Conservation (phyloP, 2,888 invertebrate genomes). For the Xestobium rufovillosum region DNA sequence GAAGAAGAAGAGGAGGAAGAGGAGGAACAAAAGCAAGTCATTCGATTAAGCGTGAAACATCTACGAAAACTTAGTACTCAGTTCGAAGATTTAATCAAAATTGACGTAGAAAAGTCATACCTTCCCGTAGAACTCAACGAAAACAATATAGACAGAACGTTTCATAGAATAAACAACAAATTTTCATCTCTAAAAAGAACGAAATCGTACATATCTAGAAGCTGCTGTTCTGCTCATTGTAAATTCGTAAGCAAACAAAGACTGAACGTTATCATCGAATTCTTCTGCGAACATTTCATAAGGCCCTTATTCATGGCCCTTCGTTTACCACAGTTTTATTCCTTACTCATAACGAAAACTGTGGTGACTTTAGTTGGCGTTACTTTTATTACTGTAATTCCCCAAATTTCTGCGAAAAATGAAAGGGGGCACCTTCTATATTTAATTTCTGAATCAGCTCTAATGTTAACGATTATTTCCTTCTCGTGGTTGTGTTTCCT, state of each 20-base stretch:
- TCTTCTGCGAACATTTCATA: neutral
- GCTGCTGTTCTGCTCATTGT: too few species aligned
- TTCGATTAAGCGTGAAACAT: neutral
- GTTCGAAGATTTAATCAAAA: neutral
- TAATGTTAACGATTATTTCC: neutral
- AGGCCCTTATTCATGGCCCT: too few species aligned
- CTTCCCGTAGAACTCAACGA: neutral
- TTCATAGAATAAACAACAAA: too few species aligned
- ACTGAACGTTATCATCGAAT: neutral
- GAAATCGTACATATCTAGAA: too few species aligned
- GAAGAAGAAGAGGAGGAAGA: constrained; percentile 24
- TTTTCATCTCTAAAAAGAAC: too few species aligned
- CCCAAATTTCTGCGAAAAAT: neutral
- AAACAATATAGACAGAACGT: too few species aligned
- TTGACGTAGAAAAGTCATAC: neutral
- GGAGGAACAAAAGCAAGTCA: constrained; percentile 9
- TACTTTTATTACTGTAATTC: neutral
- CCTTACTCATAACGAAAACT: neutral
- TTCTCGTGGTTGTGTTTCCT: constrained; percentile 1
- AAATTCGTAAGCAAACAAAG: neutral
- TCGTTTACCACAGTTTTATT: too few species aligned
- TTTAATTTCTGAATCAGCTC: neutral
- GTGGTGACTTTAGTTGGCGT: neutral
- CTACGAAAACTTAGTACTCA: neutral
- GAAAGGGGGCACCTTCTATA: neutral